phyloP scores from a whole-genome alignment of 2,113 vertebrate genomes.

The Alaudala cheleensis region DNA sequence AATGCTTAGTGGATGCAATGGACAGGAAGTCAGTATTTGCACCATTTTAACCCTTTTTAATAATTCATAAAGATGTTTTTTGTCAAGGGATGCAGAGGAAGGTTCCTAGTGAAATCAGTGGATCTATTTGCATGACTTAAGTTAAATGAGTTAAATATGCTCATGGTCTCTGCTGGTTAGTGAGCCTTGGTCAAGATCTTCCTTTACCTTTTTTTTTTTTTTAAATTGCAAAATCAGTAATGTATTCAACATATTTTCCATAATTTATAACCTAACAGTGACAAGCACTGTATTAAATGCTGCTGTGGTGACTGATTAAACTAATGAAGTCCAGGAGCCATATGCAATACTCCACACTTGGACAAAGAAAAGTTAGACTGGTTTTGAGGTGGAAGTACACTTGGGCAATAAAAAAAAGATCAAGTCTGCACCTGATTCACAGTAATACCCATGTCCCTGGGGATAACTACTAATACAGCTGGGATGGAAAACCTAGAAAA shows the following conservation, averaged over 20 bases:
- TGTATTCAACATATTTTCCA: not conserved
- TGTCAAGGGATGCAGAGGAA: not conserved
- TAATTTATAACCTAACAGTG: not conserved
- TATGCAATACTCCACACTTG: not conserved
- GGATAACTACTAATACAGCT: not conserved
- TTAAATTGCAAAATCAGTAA: not conserved
- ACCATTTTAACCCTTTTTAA: not conserved
- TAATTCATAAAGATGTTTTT: not conserved
- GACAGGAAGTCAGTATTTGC: not conserved
- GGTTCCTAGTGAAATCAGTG: not conserved
- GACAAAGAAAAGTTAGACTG: not conserved
- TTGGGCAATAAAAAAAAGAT: not conserved
- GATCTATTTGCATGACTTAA: not conserved
- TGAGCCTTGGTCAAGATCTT: not conserved
- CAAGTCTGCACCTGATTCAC: not conserved
- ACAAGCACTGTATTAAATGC: not conserved
- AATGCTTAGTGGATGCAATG: not conserved
- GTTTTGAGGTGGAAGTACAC: not conserved
- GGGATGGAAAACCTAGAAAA: not conserved
- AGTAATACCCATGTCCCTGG: not conserved
- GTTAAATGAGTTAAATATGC: not conserved
- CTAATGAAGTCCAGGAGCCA: not conserved
- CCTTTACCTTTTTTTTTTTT: not conserved
- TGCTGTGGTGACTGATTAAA: not conserved
- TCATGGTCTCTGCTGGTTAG: not conserved